Evolutionary conservation across 2,888 invertebrate species (phyloP), one percentile per base, ranked within the genome.

Genomic region (Ophion costatus): DNA sequence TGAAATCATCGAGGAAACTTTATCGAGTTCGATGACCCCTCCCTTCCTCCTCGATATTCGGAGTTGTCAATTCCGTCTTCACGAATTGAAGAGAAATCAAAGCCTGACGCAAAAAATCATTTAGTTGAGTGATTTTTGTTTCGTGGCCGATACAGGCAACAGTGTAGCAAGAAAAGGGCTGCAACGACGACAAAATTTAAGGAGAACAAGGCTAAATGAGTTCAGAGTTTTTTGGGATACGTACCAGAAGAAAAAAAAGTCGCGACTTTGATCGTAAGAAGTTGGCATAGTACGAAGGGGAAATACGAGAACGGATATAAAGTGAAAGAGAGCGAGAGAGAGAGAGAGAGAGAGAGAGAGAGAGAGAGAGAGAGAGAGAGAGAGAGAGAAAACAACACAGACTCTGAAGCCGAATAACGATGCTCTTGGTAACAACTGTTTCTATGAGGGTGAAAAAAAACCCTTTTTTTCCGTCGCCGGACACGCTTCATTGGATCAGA

Each of bases 11-110:
- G 51, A 78, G 78, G 84, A 69, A 63, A 63, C 69, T 64, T n/a
- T 42, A 45, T 33, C 76, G 42, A 63, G 84, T 84, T 84, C 84
- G 84, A 81, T 84, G 84, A 84, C 84, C 80, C 84, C 33, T 57
- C 38, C 9, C 38, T 38, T 38, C 38, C 38, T 38, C 38, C 38
- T 33, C 69, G 22, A 69, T 76, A 73, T 56, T 11, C 64, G 61
- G 80, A 61, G 71, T 80, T 69, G 61, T 80, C 66, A 76, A 42
- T 70, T 70, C 80, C 56, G 57, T 20, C 51, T 71, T 51, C 42
- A 51, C 24, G 38, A 29, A 42, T 17, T 24, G 17, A 71, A 20
- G 51, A 33, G 5, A 73, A 20, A 24, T 64, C 5, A 0, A 57
- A 66, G 17, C 33, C 14, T 24, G n/a, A 10, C 61, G 0, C 29